Evolutionary conservation across 1,140 invertebrate species (phyloP), one percentile per base, ranked within the genome.

Genomic region (Bombus cullumanus): DNA sequence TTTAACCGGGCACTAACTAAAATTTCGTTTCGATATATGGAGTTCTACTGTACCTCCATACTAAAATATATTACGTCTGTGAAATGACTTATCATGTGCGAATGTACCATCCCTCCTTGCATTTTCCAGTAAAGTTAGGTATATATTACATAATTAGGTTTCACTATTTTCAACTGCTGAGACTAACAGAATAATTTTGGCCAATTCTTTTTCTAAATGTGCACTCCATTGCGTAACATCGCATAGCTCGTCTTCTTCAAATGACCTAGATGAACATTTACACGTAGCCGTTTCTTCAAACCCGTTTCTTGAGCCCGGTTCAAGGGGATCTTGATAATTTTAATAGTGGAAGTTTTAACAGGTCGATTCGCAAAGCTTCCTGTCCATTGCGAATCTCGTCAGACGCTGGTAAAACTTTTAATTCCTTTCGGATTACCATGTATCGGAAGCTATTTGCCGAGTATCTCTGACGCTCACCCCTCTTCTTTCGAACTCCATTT

Each of bases 291-390:
- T 62, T 62, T 13, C 59, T 18, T 34, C 1, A 53, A 53, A 53
- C 47, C 18, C 18, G 47, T 53, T 53, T 3, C 47, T 22, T 6
- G 5, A 22, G 15, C 47, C 1, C 47, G 5, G 10, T 53, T 39
- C 43, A 81, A 81, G 34, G 9, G 39, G 39, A 25, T 64, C 25
- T 82, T 74, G 62, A 82, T 82, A 82, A 82, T 75, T 53, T 82
- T 66, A 66, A 64, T 66, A 47, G 57, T 22, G 13, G 12, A 74
- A 75, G 57, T 82, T 74, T 75, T 66, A 68, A 75, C 18, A 37
- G 25, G 34, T 34, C 34, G 43, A 66, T 68, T 76, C 34, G 28
- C 15, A 53, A 22, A 62, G 15, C n/a, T 68, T 43, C 57, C 12
- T 82, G 72, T 34, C 31, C 59, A 4, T 82, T 59, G 81, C 69